Evolutionary conservation across 2,888 invertebrate genomes (phyloP).

Genomic region (Hemithea aestivaria): DNA sequence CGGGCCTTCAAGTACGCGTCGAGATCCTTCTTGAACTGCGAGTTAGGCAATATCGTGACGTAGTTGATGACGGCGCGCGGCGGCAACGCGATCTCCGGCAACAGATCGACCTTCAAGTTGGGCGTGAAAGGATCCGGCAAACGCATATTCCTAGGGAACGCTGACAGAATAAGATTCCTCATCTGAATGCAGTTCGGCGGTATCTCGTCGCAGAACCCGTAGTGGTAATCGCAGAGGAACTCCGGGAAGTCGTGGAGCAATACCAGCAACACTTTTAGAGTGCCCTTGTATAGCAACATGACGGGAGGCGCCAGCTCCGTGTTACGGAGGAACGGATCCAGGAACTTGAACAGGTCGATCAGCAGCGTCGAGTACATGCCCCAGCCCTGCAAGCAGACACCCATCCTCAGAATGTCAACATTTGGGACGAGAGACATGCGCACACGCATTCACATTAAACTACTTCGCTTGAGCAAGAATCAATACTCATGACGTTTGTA

Average conservation of each 20-base stretch:
- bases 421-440: not conserved
- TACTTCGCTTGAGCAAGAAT: no score
- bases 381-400: conserved; percentile 84
- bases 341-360: conserved; percentile 96
- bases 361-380: conserved; percentile 97
- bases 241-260: conserved; percentile 99
- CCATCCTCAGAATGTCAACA: not conserved
- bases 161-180: conserved; percentile 98
- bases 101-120: conserved; percentile 95
- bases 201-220: conserved; percentile 99
- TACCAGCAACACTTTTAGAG: conserved; percentile 95
- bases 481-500: no score
- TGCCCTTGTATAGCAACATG: conserved; percentile 96
- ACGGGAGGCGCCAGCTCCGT: conserved; percentile 97
- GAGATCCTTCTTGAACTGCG: conserved; percentile 95
- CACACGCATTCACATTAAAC: conserved; percentile 2
- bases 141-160: conserved; percentile 98
- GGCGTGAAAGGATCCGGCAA: conserved; percentile 99
- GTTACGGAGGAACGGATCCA: conserved; percentile 97
- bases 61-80: conserved; percentile 95
- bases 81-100: conserved; percentile 91
- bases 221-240: conserved; percentile 99
- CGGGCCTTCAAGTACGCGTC: conserved; percentile 97
- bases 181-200: conserved; percentile 99
- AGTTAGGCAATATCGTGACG: conserved; percentile 90